Base-by-base conservation (phyloP, 2,888 invertebrate genomes). In the Lobophora halterata region DNA sequence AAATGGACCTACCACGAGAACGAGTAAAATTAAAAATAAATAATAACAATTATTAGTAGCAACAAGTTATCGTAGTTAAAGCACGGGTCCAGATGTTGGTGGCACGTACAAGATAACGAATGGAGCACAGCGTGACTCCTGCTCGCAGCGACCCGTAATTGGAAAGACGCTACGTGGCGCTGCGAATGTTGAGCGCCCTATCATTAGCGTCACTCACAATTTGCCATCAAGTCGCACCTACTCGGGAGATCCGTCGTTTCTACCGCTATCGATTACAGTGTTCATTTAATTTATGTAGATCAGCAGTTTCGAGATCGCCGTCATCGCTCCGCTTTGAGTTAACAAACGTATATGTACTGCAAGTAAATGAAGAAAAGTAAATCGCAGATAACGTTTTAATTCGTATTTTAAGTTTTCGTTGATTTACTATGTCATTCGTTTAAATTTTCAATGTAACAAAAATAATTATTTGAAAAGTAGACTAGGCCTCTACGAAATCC, bases 181-280 rank as follows among this genome's bases (percentile, higher is more conserved):
- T 71, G 66, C 71, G 61, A 60, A 64, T 61, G 61, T 66, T 69
- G 74, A 73, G 60, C 75, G 72, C 68, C 72, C 74, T 78, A 77
- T 83, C 85, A 85, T 87, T 86, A 87, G 79, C 74, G 86, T 85
- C 85, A 83, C 80, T 86, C 83, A 83, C 73, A 71, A 76, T 77
- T 76, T 78, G 62, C 65, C 67, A 66, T 52, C 58, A 61, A 43
- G 33, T 37, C 43, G 29, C 43, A 43, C 37, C 37, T 43, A 33
- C 34, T 26, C 29, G 20, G n/a, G 58, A 59, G 61, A 56, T 57
- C 57, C 54, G 56, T 59, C 60, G 46, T 51, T 49, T 53, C 41
- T 50, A 51, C 49, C 49, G 50, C 52, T 56, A 53, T 47, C 50
- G 37, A 51, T 59, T 47, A 49, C 48, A 36, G 30, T 49, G 52